Conservation (phyloP, 1,140 invertebrate species). For the Pectinophora gossypiella region DNA sequence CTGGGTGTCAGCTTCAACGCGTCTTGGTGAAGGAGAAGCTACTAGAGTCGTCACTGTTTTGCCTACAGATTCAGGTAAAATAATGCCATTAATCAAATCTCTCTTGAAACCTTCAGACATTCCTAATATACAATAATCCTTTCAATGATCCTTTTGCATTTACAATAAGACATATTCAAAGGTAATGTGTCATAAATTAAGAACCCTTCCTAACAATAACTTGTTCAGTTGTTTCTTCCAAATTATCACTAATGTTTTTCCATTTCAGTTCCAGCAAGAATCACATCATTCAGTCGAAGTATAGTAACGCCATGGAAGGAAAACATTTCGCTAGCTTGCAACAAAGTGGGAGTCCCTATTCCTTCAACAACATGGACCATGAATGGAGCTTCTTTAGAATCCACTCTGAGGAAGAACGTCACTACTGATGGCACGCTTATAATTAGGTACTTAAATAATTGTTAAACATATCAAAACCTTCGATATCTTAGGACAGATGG, state of each 20-base stretch:
- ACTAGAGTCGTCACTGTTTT: slow-evolving; percentile 85
- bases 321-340: slow-evolving; percentile 86
- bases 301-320: slow-evolving; percentile 91
- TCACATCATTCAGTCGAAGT: slow-evolving; percentile 87
- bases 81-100: no score
- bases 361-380: slow-evolving; percentile 85
- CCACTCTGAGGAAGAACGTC: slow-evolving; percentile 80
- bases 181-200: no score
- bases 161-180: no score
- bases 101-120: no score
- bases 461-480: no score
- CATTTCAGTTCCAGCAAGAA: slow-evolving; percentile 83
- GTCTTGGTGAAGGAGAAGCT: slow-evolving; percentile 87
- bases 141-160: no score
- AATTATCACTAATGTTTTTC: neutral
- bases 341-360: slow-evolving; percentile 86
- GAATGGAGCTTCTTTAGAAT: slow-evolving; percentile 82
- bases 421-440: slow-evolving; percentile 82
- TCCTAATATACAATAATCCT: no score
- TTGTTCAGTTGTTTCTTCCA: neutral
- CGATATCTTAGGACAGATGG: no score
- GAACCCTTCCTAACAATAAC: neutral
- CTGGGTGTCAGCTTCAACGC: slow-evolving; percentile 88
- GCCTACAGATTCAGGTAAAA: slow-evolving; percentile 83
- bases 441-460: no score